Evolutionary conservation across 2,113 vertebrate species (phyloP), one percentile per base, ranked within the genome.

Genomic region (Phaethon lepturus): DNA sequence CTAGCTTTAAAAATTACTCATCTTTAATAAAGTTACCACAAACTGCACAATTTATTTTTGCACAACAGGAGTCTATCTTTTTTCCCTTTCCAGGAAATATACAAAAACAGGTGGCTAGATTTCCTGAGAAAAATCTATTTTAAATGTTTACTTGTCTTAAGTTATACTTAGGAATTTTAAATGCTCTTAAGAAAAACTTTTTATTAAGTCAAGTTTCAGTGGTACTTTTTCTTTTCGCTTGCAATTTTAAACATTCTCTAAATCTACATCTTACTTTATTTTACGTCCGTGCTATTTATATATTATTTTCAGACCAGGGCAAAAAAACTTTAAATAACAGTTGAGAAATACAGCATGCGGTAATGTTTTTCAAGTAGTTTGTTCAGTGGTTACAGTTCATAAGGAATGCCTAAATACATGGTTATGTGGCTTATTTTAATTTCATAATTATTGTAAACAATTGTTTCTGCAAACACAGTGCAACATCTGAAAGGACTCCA

Each of bases 81-180:
- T 94, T 88, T 56, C 60, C 29, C n/a, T 63, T 73, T 97, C 85
- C 86, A 97, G 83, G 97, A 98, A 97, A 97, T 97, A 98, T 97
- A 98, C 95, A 98, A 91, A 97, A 96, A 67, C 97, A 98, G 98
- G 97, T 98, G 97, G 96, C 87, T 96, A 91, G 77, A 88, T 96
- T 97, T 98, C 95, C 96, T 95, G 67, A 92, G 73, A 95, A 92
- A 81, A 92, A 83, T 75, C 31, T 29, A 55, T 93, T 98, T 96
- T 78, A 90, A 98, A 95, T 97, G 85, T 98, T 98, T 98, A 95
- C 92, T 95, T 97, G 87, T 97, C 98, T 97, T 95, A 97, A 97
- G 89, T 64, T 95, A 87, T 80, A 97, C 53, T 93, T 86, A 45
- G 69, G 58, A 92, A 90, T 95, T 78, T 93, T 94, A 95, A 97